Percentiles rank a stretch among this genome's conserved stretches.
Conservation (phyloP, 2,113 vertebrate species). For the Ochotona princeps region DNA sequence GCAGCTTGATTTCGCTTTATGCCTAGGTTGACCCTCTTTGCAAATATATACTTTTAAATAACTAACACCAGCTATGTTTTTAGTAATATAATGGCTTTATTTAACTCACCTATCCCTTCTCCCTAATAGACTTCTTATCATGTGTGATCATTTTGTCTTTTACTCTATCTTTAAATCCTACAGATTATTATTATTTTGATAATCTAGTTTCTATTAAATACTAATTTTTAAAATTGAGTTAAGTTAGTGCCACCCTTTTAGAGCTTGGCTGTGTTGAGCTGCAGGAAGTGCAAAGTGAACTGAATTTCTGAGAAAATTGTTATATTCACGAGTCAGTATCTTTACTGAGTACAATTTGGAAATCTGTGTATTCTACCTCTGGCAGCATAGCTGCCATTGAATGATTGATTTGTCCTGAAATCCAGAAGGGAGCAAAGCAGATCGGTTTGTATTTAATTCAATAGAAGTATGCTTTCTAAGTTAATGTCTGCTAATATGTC, state of each 20-base stretch:
- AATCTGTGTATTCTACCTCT: background rate
- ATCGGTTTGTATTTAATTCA: constrained; percentile 11
- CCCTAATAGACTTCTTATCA: background rate
- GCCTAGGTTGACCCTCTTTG: background rate
- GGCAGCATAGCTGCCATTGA: background rate
- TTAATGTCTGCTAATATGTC: background rate
- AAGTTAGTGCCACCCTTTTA: background rate
- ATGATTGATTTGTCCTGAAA: constrained; percentile 1
- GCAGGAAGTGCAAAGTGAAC: background rate
- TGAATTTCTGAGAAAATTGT: background rate
- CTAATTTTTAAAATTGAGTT: background rate
- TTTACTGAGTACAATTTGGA: background rate
- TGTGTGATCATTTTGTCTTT: background rate
- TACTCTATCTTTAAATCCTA: background rate
- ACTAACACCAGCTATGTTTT: background rate
- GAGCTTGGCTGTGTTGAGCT: background rate
- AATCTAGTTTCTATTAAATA: background rate
- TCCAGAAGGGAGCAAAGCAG: background rate
- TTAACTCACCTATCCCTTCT: background rate
- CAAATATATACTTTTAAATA: background rate
- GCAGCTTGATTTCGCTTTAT: background rate
- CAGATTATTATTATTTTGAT: background rate
- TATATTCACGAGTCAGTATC: background rate
- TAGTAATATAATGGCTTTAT: background rate
- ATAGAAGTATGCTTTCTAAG: background rate